A percentile compares a stretch with the other conserved stretches of the same genome.
Conservation (phyloP, 2,888 invertebrate species). For the Drosophila longiperda region DNA sequence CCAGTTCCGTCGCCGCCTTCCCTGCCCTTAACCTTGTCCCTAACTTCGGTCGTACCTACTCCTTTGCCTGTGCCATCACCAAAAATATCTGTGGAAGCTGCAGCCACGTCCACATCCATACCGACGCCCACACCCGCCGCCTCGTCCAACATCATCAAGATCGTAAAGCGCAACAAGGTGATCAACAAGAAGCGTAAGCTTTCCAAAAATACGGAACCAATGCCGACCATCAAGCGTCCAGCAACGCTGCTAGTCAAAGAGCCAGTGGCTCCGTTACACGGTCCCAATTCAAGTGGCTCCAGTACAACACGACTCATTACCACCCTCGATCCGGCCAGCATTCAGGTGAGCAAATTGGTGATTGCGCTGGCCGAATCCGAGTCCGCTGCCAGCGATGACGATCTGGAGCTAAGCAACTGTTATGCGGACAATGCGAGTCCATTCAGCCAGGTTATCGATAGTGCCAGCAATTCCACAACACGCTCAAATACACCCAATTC, state of each 20-base stretch:
- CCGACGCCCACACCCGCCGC: constrained; percentile 1
- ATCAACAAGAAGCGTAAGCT: constrained; percentile 78
- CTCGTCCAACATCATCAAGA: constrained; percentile 65
- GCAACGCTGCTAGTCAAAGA: constrained; percentile 59
- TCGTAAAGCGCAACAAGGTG: constrained; percentile 83
- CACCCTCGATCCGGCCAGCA: constrained; percentile 67
- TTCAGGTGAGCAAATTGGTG: constrained; percentile 77
- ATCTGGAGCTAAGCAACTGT: constrained; percentile 50
- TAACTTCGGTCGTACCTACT: background rate
- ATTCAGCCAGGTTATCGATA: constrained; percentile 78
- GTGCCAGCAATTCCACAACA: constrained; percentile 71
- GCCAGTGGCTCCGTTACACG: constrained; percentile 36
- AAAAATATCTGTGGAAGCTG: background rate
- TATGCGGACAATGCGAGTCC: constrained; percentile 81
- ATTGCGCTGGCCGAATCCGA: constrained; percentile 72
- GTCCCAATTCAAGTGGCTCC: background rate
- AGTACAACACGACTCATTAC: constrained; percentile 77
- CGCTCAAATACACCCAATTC: constrained; percentile 73
- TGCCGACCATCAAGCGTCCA: constrained; percentile 47
- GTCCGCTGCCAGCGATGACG: constrained; percentile 79
- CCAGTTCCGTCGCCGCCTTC: background rate
- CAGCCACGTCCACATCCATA: background rate
- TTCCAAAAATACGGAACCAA: constrained; percentile 1
- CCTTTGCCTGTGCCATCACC: constrained; percentile 7
- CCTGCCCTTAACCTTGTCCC: too few species aligned